phyloP scores from a whole-genome alignment of 2,113 vertebrate genomes.

The Nipponia nippon region DNA sequence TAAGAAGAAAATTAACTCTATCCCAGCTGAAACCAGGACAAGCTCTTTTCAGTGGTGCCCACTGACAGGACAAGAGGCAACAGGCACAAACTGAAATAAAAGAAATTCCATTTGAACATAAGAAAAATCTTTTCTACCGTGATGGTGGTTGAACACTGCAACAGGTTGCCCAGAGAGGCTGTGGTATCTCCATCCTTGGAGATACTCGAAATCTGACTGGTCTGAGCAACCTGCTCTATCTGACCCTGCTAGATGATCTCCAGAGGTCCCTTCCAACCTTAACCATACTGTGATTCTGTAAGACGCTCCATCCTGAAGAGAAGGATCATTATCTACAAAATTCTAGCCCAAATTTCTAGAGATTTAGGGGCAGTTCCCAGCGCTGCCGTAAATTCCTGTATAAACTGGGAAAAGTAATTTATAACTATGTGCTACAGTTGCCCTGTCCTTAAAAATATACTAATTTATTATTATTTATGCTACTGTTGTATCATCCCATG shows the following conservation, averaged over 20 bases:
- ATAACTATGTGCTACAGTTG: not conserved
- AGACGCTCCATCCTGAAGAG: not conserved
- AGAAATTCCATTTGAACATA: not conserved
- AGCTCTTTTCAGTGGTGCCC: not conserved
- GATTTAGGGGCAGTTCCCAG: not conserved
- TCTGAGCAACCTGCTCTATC: not conserved
- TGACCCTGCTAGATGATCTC: not conserved
- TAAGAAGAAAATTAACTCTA: no score
- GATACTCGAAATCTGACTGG: not conserved
- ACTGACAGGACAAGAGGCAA: not conserved
- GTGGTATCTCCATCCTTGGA: not conserved
- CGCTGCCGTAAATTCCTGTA: not conserved
- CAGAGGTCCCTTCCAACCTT: not conserved
- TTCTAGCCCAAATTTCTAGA: not conserved
- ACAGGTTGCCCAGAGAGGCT: not conserved
- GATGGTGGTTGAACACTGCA: not conserved
- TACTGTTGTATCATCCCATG: not conserved
- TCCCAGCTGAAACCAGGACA: no score
- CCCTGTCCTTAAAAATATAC: not conserved
- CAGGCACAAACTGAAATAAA: not conserved
- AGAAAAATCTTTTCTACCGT: not conserved
- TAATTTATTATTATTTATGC: not conserved
- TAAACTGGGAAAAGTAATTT: not conserved
- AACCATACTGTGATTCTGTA: not conserved
- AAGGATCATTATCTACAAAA: not conserved